Evolutionary conservation across 2,888 invertebrate genomes (phyloP).

Genomic region (Tuta absoluta): DNA sequence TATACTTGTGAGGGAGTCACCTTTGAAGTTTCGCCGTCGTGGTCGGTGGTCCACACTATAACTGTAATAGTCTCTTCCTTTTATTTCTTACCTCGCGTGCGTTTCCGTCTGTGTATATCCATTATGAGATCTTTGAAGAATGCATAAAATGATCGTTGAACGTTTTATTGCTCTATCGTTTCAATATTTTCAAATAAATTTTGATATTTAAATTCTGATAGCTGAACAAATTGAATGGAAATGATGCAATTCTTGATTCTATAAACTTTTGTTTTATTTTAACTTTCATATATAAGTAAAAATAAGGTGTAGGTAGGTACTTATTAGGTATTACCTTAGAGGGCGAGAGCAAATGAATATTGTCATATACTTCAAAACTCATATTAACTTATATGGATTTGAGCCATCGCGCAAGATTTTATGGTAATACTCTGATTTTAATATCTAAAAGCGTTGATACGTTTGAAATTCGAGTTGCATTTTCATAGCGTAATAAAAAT

Average conservation of each 20-base stretch:
- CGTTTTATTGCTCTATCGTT: constrained; percentile 49
- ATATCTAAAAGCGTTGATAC: constrained; percentile 18
- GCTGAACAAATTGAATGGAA: background rate
- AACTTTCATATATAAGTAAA: too few relatives aligned
- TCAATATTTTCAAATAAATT: constrained; percentile 39
- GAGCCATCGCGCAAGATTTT: constrained; percentile 30
- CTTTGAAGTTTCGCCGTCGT: constrained; percentile 70
- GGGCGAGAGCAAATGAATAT: background rate
- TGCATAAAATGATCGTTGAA: constrained; percentile 55
- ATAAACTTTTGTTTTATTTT: background rate
- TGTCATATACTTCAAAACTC: background rate
- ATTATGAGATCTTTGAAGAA: constrained; percentile 59
- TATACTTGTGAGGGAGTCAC: constrained; percentile 42
- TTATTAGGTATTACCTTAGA: background rate
- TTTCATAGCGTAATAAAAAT: constrained; percentile 14
- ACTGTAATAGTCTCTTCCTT: constrained; percentile 57
- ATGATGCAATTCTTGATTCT: background rate
- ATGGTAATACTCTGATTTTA: constrained; percentile 19
- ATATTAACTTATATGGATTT: constrained; percentile 26
- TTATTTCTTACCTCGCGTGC: constrained; percentile 59
- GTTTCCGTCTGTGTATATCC: constrained; percentile 65
- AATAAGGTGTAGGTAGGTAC: background rate
- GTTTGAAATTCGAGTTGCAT: constrained; percentile 17
- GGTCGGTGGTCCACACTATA: constrained; percentile 67
- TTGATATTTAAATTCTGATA: background rate